Conservation (phyloP, 2,888 invertebrate genomes). For the Lysandra bellargus region DNA sequence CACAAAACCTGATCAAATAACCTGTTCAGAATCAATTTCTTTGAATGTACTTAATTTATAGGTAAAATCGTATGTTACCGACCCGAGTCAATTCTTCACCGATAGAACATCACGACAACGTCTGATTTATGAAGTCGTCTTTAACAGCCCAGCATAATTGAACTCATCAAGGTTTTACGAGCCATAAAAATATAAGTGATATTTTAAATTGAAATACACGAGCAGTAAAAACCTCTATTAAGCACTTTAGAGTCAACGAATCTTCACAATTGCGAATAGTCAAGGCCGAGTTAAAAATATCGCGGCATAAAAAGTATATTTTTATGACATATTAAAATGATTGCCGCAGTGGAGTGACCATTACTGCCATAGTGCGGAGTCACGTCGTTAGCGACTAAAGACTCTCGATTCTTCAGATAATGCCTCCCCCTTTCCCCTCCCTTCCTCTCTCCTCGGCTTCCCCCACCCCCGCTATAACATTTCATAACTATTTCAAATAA, state of each 20-base stretch:
- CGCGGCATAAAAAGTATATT: conserved; percentile 36
- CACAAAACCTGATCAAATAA: background rate
- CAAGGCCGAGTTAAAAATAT: conserved; percentile 22
- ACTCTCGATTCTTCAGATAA: conserved; percentile 53
- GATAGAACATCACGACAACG: background rate
- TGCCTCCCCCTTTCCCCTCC: conserved; percentile 38
- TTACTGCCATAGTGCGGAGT: conserved; percentile 64
- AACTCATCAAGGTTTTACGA: conserved; percentile 11
- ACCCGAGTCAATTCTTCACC: background rate
- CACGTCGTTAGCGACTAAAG: conserved; percentile 66
- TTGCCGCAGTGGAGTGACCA: conserved; percentile 59
- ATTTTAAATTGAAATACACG: background rate
- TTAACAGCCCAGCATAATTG: conserved; percentile 9
- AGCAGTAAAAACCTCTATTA: conserved; percentile 6
- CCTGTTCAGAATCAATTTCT: background rate
- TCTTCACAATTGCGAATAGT: conserved; percentile 11
- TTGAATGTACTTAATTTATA: background rate
- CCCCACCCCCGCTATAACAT: conserved; percentile 34
- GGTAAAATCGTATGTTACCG: background rate
- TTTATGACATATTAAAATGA: conserved; percentile 41
- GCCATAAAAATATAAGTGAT: conserved; percentile 1
- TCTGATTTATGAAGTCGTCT: conserved; percentile 7
- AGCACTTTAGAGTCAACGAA: conserved; percentile 13
- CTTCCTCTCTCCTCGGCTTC: conserved; percentile 38
- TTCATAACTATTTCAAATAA: conserved; percentile 25